Evolutionary conservation across 2,113 vertebrate genomes (phyloP).

Genomic region (Amphiprion ocellaris): DNA sequence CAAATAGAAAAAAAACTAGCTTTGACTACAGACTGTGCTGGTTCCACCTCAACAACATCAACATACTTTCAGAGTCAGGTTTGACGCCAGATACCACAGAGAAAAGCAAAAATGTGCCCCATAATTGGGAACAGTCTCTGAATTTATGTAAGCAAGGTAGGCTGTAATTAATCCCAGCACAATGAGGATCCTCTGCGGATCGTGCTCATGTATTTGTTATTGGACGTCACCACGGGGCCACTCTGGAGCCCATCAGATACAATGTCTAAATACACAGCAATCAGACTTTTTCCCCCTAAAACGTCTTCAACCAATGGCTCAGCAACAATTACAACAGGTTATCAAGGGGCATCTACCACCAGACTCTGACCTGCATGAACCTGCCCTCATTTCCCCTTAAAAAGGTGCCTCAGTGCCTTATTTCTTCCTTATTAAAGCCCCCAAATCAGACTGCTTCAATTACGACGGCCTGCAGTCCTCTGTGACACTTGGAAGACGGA

Average conservation of each 20-base stretch:
- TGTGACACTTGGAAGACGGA: slow-evolving; percentile 47
- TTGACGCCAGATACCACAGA: slow-evolving; percentile 65
- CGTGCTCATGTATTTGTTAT: slow-evolving; percentile 94
- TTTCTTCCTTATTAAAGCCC: slow-evolving; percentile 86
- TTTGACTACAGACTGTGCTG: slow-evolving; percentile 51
- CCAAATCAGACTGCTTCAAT: slow-evolving; percentile 73
- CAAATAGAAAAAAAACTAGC: slow-evolving; percentile 21
- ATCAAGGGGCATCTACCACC: slow-evolving; percentile 93
- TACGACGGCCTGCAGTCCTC: slow-evolving; percentile 36
- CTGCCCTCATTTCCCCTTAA: slow-evolving; percentile 82
- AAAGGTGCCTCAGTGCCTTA: slow-evolving; percentile 82
- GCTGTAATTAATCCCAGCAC: slow-evolving; percentile 94
- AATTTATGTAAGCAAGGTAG: slow-evolving; percentile 92
- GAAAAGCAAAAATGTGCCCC: slow-evolving; percentile 88
- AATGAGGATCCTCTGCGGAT: slow-evolving; percentile 91
- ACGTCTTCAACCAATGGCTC: slow-evolving; percentile 90
- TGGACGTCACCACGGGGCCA: slow-evolving; percentile 88
- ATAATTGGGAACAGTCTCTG: slow-evolving; percentile 94
- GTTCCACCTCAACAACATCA: slow-evolving; percentile 70
- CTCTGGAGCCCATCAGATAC: slow-evolving; percentile 92
- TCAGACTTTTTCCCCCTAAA: slow-evolving; percentile 87
- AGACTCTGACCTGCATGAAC: slow-evolving; percentile 88
- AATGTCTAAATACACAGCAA: slow-evolving; percentile 90
- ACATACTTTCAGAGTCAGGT: slow-evolving; percentile 48
- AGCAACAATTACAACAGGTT: slow-evolving; percentile 93